Evolutionary conservation across 2,888 invertebrate genomes (phyloP).

Genomic region (Torymus auratus): DNA sequence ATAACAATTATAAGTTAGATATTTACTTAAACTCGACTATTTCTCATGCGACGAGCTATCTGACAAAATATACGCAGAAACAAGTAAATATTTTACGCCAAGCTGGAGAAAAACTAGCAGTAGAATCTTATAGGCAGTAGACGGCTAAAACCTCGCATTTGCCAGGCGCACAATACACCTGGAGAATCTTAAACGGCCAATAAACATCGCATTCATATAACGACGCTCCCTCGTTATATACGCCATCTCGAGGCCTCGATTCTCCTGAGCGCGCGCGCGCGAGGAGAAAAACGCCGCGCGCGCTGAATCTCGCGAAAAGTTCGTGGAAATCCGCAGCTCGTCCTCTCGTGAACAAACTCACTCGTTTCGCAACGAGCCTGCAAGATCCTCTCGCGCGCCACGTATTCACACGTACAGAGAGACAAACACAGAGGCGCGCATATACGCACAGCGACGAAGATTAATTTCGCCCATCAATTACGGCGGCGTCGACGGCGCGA

Average conservation of each 20-base stretch:
- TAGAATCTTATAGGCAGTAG: too few species aligned
- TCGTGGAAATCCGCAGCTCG: conserved; percentile 13
- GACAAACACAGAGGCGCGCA: too few species aligned
- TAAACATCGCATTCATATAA: conserved; percentile 29
- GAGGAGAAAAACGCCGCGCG: background rate
- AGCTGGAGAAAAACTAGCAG: too few species aligned
- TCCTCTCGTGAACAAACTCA: background rate
- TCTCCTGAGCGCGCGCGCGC: background rate
- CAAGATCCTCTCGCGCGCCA: too few species aligned
- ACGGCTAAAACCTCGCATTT: background rate
- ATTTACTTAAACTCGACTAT: too few species aligned
- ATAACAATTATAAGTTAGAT: too few species aligned
- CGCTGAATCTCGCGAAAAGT: conserved; percentile 4
- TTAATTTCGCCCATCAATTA: conserved; percentile 47
- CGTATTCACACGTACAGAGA: too few species aligned
- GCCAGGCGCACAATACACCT: background rate
- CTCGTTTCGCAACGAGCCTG: background rate
- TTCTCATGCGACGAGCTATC: too few species aligned
- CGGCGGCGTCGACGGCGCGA: background rate
- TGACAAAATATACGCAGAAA: too few species aligned
- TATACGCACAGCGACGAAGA: conserved; percentile 12
- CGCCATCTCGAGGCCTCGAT: conserved; percentile 9
- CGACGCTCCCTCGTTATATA: conserved; percentile 25
- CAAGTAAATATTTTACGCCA: too few species aligned
- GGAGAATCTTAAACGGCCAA: conserved; percentile 29